Evolutionary conservation across 1,140 invertebrate species (phyloP).

Genomic region (Drosophila jambulina): DNA sequence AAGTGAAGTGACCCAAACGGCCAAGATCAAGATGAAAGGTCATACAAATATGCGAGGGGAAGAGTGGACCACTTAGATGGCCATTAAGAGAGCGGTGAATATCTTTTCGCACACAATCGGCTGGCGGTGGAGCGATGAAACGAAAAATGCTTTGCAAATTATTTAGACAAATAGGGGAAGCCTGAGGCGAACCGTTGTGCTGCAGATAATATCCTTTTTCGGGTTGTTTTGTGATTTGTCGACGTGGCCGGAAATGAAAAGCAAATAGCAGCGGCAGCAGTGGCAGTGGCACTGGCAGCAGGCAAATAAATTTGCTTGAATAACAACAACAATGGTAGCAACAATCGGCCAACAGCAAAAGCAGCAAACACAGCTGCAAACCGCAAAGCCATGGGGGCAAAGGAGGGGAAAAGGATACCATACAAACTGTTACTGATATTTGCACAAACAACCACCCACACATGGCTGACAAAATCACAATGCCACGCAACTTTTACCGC

Average conservation of each 20-base stretch:
- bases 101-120: slow-evolving; percentile 51
- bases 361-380: slow-evolving; percentile 52
- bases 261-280: slow-evolving; percentile 60
- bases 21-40: slow-evolving; percentile 57
- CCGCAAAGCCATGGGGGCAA: slow-evolving; percentile 48
- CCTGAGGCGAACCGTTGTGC: slow-evolving; percentile 64
- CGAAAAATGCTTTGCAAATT: slow-evolving; percentile 75
- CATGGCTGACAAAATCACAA: slow-evolving; percentile 65
- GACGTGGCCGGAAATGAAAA: slow-evolving; percentile 82
- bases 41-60: slow-evolving; percentile 12
- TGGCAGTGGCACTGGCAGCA: slow-evolving; percentile 20
- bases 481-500: slow-evolving; percentile 21
- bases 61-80: slow-evolving; percentile 57
- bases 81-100: slow-evolving; percentile 57
- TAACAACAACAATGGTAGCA: slow-evolving; percentile 53
- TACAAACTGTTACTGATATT: slow-evolving; percentile 41
- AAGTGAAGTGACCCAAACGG: slow-evolving; percentile 35
- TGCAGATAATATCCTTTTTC: slow-evolving; percentile 80
- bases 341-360: slow-evolving; percentile 54
- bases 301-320: slow-evolving; percentile 64
- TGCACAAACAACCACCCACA: slow-evolving; percentile 16
- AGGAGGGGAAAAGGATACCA: slow-evolving; percentile 22
- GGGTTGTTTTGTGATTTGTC: slow-evolving; percentile 74
- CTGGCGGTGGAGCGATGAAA: slow-evolving; percentile 30
- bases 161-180: slow-evolving; percentile 71